Evolutionary conservation across 2,113 vertebrate species (phyloP).

Genomic region (Carassius auratus): DNA sequence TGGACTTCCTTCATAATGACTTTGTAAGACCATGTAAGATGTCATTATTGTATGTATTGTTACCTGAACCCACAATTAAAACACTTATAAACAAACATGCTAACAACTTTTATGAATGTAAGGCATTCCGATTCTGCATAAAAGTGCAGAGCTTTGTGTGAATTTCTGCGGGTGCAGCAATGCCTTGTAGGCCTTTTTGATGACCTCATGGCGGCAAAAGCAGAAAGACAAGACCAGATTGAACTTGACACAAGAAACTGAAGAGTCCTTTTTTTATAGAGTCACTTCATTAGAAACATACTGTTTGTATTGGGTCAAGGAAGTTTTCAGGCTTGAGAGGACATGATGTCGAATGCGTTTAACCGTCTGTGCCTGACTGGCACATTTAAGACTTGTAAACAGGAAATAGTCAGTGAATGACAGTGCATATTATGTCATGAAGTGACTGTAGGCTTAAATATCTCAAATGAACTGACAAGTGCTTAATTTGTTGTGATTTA

Average conservation of each 20-base stretch:
- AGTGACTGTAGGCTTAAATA: conserved; percentile 39
- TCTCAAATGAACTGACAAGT: conserved; percentile 41
- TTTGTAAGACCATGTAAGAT: neutral
- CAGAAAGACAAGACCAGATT: neutral
- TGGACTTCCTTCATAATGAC: too few species aligned
- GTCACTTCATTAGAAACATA: neutral
- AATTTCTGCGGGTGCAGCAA: neutral
- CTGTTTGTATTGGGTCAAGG: too few species aligned
- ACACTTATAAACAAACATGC: neutral
- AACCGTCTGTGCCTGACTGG: conserved; percentile 29
- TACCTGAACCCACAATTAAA: neutral
- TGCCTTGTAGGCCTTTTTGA: neutral
- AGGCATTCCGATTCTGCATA: neutral
- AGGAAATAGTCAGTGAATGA: conserved; percentile 42
- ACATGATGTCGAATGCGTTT: conserved; percentile 32
- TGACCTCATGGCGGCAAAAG: neutral
- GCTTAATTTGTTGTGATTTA: conserved; percentile 55
- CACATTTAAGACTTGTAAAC: conserved; percentile 41
- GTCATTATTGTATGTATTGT: neutral
- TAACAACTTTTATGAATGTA: neutral
- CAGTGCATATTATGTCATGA: conserved; percentile 52
- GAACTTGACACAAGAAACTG: neutral
- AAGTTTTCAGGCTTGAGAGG: conserved; percentile 34
- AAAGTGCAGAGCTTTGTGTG: neutral
- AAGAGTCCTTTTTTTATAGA: neutral